These are phyloP conservation scores for Scylla paramamosain DNA, from an alignment of 1,140 invertebrate species.

Conservation along the genomic window DNA sequence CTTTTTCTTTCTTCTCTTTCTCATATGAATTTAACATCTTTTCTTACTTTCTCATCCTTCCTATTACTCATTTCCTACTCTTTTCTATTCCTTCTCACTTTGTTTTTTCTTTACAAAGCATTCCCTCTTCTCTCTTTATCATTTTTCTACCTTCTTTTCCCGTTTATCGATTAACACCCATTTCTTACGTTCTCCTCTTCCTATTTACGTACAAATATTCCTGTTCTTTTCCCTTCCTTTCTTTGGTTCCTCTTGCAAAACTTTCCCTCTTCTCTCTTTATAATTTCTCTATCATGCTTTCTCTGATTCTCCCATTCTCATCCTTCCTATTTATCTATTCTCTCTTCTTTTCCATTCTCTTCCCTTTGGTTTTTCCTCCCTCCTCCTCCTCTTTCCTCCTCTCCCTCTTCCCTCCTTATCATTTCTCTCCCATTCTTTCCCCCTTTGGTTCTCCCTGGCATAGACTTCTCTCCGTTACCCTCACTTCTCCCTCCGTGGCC, in stretches of 20 bases:
- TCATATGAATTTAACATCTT: background rate
- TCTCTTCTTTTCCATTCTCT: background rate
- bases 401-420: background rate
- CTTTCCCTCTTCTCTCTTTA: background rate
- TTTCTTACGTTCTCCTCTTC: background rate
- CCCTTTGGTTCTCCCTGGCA: background rate
- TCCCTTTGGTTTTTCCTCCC: background rate
- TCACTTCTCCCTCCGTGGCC: background rate
- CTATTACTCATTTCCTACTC: background rate
- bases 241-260: too few relatives aligned
- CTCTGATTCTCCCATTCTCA: too few relatives aligned
- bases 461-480: constrained; percentile 36
- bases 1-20: too few relatives aligned
- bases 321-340: background rate
- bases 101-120: too few relatives aligned
- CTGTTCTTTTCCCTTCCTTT: background rate
- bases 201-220: background rate
- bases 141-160: background rate
- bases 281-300: background rate
- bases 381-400: background rate
- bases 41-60: background rate
- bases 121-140: background rate
- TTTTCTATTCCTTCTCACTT: background rate
- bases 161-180: background rate
- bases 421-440: background rate